Conservation (phyloP, 2,113 vertebrate species). For the Herpetotheres cachinnans region DNA sequence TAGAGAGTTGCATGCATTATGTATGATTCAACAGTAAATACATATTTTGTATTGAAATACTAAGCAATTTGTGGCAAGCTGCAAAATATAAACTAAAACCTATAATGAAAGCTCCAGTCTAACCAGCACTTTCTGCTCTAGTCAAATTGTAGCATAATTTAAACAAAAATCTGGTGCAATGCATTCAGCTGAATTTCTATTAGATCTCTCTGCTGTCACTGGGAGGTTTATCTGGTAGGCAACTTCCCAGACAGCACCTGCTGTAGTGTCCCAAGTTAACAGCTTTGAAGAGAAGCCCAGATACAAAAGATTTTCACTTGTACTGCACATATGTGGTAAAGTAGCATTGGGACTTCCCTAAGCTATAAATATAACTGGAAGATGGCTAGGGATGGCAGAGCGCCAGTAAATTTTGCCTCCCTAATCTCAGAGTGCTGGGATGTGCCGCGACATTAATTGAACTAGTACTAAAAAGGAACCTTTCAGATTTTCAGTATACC, state of each 20-base stretch:
- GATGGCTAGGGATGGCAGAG: neutral
- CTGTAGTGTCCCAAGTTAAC: neutral
- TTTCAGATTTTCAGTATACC: neutral
- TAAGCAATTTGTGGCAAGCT: neutral
- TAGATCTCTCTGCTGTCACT: neutral
- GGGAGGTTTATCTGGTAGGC: neutral
- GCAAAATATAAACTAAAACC: neutral
- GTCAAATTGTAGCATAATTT: neutral
- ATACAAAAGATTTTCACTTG: conserved; percentile 12
- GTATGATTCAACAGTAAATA: neutral
- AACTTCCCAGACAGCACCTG: neutral
- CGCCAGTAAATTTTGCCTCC: conserved; percentile 12
- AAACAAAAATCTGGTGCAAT: neutral
- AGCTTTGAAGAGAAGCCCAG: conserved; percentile 20
- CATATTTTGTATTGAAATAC: neutral
- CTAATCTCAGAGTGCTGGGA: neutral
- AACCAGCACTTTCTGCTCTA: neutral
- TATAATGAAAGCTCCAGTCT: neutral
- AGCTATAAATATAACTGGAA: conserved; percentile 54
- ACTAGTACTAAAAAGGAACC: neutral
- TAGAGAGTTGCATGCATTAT: neutral
- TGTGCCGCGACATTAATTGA: neutral
- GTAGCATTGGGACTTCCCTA: conserved; percentile 44
- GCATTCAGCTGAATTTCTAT: neutral
- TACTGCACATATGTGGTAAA: conserved; percentile 16